Base-by-base conservation (phyloP, 2,797 vertebrate genomes). In the Girardinus metallicus region DNA sequence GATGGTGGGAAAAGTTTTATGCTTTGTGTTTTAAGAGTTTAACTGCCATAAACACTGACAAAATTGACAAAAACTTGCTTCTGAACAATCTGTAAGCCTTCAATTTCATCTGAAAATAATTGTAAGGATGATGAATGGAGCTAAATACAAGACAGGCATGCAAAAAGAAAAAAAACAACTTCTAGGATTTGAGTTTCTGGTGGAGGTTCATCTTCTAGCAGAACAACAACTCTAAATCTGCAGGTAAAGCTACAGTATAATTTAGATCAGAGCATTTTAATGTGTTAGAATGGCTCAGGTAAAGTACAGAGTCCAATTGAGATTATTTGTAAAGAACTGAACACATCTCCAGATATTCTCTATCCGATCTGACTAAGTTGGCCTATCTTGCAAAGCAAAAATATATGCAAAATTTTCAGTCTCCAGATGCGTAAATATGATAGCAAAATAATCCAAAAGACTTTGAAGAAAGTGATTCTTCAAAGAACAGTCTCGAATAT, bases 21-120 rank as follows among this genome's bases (percentile, higher is more conserved):
- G 36, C 36, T 39, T 68, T 41, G 9, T 41, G 39, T 7, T 66
- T 66, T 68, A 23, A 36, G 21, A 21, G 36, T 26, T 68, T 68
- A 68, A 39, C 36, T 41, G 5, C 21, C 18, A 26, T 2, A 68
- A 2, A 18, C 11, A 23, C 36, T 12, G 9, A 41, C 4, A 1
- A 68, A 43, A 68, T 23, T 10, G 9, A 23, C 36, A 41, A 12
- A 68, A 68, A 43, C 23, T 6, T 68, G 66, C 39, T 68, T 41
- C 36, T 68, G 21, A 41, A 49, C 3, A 0, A 43, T 84, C 76
- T 77, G 18, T 9, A 46, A 78, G 29, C 62, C n/a, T 6, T n/a
- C 83, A 36, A 26, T 57, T 5, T 71, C 73, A 82, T 80, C 8
- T 51, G 21, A 51, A 51, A 51, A 51, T 9, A 51, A 51, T 51